Conservation (phyloP, 2,797 vertebrate species). For the Megalops cyprinoides region DNA sequence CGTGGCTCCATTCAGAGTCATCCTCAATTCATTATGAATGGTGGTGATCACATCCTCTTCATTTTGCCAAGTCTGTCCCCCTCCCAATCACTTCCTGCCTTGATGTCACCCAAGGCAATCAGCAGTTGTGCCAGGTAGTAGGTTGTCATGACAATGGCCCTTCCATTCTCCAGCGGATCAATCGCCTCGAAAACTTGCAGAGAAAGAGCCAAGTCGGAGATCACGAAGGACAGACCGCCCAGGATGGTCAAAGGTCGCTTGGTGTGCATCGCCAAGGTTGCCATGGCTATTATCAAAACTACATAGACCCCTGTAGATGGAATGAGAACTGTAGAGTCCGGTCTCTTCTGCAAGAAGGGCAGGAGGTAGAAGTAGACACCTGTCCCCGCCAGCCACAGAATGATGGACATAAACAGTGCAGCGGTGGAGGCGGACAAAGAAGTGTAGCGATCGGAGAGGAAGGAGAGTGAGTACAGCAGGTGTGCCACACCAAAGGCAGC, state of each 20-base stretch:
- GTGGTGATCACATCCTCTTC: conserved; percentile 67
- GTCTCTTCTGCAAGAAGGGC: conserved; percentile 61
- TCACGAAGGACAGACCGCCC: conserved; percentile 74
- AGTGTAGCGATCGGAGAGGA: conserved; percentile 70
- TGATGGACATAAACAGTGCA: conserved; percentile 51
- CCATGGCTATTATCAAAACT: conserved; percentile 68
- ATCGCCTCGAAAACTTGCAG: conserved; percentile 70
- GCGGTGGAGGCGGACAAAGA: conserved; percentile 52
- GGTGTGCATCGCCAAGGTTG: conserved; percentile 65
- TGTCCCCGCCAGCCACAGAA: conserved; percentile 55
- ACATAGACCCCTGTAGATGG: conserved; percentile 70
- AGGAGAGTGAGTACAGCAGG: conserved; percentile 73
- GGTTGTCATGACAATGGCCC: conserved; percentile 74
- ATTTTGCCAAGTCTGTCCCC: conserved; percentile 64
- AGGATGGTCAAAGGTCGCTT: conserved; percentile 44
- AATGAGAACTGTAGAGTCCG: conserved; percentile 55
- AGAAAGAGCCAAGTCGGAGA: conserved; percentile 78
- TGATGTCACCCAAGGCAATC: conserved; percentile 75
- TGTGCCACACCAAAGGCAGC: conserved; percentile 79
- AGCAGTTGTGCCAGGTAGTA: conserved; percentile 85
- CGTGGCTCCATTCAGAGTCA: neutral
- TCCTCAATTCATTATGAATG: neutral
- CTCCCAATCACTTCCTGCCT: conserved; percentile 47
- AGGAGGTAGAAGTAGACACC: conserved; percentile 63
- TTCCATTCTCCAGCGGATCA: conserved; percentile 49